Percentiles rank a stretch among this genome's conserved stretches.
phyloP scores from a whole-genome alignment of 2,888 invertebrate genomes.

The Coenonympha glycerion region DNA sequence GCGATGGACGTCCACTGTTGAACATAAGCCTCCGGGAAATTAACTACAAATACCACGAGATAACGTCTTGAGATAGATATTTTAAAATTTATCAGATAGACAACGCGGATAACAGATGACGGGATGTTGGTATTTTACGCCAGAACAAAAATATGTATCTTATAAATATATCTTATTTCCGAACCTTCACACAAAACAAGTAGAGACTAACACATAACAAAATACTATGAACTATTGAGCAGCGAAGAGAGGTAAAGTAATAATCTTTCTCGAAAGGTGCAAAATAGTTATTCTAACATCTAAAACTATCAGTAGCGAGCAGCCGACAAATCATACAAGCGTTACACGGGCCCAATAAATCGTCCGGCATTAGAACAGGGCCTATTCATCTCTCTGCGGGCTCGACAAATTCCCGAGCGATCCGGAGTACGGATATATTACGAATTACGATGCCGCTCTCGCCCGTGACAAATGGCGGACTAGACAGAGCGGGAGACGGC shows the following conservation, averaged over 20 bases:
- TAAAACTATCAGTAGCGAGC: slow-evolving; percentile 17
- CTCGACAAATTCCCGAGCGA: slow-evolving; percentile 55
- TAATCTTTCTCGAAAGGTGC: not conserved
- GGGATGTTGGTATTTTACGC: no score
- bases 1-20: no score
- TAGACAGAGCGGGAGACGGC: slow-evolving; percentile 1
- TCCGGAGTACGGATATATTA: slow-evolving; percentile 38
- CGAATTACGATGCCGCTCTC: slow-evolving; percentile 16
- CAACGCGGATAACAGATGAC: no score
- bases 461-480: slow-evolving; percentile 22
- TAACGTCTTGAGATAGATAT: no score
- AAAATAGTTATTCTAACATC: slow-evolving; percentile 1
- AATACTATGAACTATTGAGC: no score
- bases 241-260: not conserved
- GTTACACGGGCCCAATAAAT: slow-evolving; percentile 48
- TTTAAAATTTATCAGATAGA: no score
- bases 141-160: no score
- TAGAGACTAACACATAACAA: not conserved
- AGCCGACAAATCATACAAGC: slow-evolving; percentile 41
- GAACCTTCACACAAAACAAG: no score
- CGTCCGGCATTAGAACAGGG: slow-evolving; percentile 44
- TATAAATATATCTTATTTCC: no score
- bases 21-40: no score
- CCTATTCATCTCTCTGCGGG: slow-evolving; percentile 50
- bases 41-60: no score